Evolutionary conservation across 2,888 invertebrate species (phyloP).

Genomic region (Ochropacha duplaris): DNA sequence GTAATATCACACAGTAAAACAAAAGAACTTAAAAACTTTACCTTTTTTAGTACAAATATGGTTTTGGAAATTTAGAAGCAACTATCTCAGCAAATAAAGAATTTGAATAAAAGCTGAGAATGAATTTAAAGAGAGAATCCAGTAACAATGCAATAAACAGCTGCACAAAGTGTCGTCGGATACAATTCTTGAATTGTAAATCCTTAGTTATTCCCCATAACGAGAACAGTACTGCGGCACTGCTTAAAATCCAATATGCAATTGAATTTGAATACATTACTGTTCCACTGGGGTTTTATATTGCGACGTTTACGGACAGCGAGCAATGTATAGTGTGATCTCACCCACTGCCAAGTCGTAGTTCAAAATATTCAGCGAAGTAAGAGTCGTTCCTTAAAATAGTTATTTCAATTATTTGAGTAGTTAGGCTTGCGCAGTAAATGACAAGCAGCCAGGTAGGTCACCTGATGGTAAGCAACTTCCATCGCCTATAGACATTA

Average conservation of each 20-base stretch:
- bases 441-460: too few relatives aligned
- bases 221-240: constrained; percentile 23
- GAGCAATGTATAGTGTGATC: constrained; percentile 41
- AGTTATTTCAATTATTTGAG: background rate
- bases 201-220: constrained; percentile 26
- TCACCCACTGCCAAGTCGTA: constrained; percentile 32
- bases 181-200: constrained; percentile 40
- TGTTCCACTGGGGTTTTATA: constrained; percentile 38
- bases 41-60: too few relatives aligned
- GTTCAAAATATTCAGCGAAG: constrained; percentile 14
- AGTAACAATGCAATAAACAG: constrained; percentile 27
- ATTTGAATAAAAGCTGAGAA: background rate
- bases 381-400: background rate
- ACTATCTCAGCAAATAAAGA: background rate
- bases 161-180: constrained; percentile 25
- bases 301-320: constrained; percentile 35
- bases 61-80: background rate
- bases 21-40: too few relatives aligned
- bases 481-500: too few relatives aligned
- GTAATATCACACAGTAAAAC: too few relatives aligned
- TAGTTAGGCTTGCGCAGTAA: too few relatives aligned
- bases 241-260: constrained; percentile 39
- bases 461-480: too few relatives aligned
- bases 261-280: constrained; percentile 55
- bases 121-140: constrained; percentile 12